These are phyloP conservation scores for Clarias batrachus DNA, from an alignment of 2,113 vertebrate genomes.

Conservation along the genomic window DNA sequence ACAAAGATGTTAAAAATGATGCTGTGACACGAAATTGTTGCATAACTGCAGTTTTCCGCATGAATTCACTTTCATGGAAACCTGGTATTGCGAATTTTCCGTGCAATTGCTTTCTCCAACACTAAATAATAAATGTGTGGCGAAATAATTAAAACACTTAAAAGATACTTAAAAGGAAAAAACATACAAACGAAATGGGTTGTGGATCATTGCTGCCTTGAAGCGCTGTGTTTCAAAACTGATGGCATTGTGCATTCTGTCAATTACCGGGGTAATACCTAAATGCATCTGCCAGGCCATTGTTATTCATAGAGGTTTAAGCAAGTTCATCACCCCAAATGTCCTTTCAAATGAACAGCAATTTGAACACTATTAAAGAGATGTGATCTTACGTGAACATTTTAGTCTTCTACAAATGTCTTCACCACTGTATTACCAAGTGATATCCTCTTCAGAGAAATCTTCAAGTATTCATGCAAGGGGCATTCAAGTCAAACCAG, in stretches of 20 bases:
- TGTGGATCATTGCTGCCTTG: neutral
- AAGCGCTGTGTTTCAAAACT: neutral
- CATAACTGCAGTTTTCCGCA: neutral
- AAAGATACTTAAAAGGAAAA: neutral
- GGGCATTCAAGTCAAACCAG: too few relatives aligned
- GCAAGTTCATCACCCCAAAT: neutral
- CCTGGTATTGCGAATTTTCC: neutral
- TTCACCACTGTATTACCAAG: neutral
- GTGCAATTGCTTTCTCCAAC: neutral
- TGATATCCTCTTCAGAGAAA: neutral
- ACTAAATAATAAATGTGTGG: neutral
- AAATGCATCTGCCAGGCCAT: neutral
- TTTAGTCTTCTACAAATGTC: neutral
- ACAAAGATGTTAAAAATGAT: neutral
- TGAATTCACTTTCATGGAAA: neutral
- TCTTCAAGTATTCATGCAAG: neutral
- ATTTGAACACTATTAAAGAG: neutral
- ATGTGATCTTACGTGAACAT: neutral
- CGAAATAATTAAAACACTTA: too few relatives aligned
- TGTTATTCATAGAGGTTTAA: neutral
- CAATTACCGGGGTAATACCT: neutral
- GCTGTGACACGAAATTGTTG: neutral
- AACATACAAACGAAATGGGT: neutral
- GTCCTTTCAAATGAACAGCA: neutral
- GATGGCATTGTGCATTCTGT: neutral